These are phyloP conservation scores for Mola mola DNA, from an alignment of 2,113 vertebrate species.

Conservation along the genomic window DNA sequence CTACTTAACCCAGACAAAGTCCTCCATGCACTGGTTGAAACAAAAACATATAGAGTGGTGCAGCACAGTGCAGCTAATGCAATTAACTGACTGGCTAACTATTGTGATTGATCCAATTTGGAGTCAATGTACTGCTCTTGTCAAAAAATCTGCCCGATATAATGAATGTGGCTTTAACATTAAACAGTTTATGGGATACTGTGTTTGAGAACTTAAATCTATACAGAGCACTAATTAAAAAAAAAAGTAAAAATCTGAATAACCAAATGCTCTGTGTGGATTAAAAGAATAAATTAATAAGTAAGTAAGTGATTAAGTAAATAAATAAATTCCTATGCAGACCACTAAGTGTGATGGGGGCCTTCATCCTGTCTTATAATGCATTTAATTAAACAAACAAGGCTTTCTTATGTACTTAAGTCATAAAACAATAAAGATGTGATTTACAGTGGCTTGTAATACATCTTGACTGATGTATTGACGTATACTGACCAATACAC, in stretches of 20 bases:
- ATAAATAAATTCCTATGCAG: too few species aligned
- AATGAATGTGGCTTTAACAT: slow-evolving; percentile 5
- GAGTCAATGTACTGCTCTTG: slow-evolving; percentile 22
- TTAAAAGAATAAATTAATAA: too few species aligned
- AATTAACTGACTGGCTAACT: slow-evolving; percentile 34
- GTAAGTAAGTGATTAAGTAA: too few species aligned
- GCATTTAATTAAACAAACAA: too few species aligned
- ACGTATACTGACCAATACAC: too few species aligned
- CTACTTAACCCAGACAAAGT: slow-evolving; percentile 6
- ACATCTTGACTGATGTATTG: too few species aligned
- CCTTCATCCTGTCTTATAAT: too few species aligned
- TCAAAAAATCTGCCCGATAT: background rate
- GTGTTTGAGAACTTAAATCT: slow-evolving; percentile 13
- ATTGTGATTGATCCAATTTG: slow-evolving; percentile 27
- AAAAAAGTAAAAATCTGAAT: slow-evolving; percentile 7
- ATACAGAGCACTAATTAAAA: slow-evolving; percentile 10
- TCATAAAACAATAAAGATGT: too few species aligned
- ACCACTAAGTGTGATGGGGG: too few species aligned
- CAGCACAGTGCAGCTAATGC: slow-evolving; percentile 37
- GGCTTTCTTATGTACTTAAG: too few species aligned
- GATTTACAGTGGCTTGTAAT: too few species aligned
- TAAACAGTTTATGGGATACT: background rate
- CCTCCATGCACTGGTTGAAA: slow-evolving; percentile 5
- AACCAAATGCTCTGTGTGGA: background rate
- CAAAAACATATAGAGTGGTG: slow-evolving; percentile 19